Percentiles rank a stretch among this genome's conserved stretches.
Conservation (phyloP, 2,797 vertebrate species). For the Benthosema pterotum region DNA sequence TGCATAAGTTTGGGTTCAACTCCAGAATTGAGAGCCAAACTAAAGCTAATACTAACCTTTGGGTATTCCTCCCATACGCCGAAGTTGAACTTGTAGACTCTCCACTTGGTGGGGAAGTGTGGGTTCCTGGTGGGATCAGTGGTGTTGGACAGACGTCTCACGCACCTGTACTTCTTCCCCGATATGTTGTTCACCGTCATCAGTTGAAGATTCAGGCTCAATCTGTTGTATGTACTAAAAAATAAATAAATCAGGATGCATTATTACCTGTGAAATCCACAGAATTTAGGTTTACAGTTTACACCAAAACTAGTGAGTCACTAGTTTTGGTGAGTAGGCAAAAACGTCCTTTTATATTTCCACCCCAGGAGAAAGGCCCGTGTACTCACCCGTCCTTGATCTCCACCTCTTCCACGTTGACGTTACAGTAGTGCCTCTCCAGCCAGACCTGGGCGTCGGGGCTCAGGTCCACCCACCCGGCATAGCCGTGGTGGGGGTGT, state of each 20-base stretch:
- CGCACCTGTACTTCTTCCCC: conserved; percentile 14
- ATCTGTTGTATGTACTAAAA: no score
- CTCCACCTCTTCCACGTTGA: not conserved
- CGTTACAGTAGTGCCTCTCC: no score
- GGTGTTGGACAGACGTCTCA: conserved; percentile 62
- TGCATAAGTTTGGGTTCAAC: no score
- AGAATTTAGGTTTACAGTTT: not conserved
- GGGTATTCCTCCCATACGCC: conserved; percentile 41
- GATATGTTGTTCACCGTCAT: conserved; percentile 38
- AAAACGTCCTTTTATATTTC: no score
- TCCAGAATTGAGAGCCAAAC: no score
- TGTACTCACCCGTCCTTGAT: conserved; percentile 57
- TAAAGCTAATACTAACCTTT: conserved; percentile 25
- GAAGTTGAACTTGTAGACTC: conserved; percentile 59
- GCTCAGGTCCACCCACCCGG: conserved; percentile 57
- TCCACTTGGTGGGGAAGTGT: conserved; percentile 49
- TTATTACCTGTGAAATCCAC: not conserved
- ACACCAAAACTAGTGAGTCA: no score
- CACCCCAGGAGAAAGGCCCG: no score
- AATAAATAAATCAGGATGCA: no score
- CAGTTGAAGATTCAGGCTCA: conserved; percentile 39
- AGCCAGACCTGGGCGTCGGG: conserved; percentile 38
- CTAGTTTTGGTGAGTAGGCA: no score
- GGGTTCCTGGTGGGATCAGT: conserved; percentile 24
- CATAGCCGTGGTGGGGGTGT: no score